phyloP scores from a whole-genome alignment of 2,888 invertebrate species.

The Spodoptera exigua region DNA sequence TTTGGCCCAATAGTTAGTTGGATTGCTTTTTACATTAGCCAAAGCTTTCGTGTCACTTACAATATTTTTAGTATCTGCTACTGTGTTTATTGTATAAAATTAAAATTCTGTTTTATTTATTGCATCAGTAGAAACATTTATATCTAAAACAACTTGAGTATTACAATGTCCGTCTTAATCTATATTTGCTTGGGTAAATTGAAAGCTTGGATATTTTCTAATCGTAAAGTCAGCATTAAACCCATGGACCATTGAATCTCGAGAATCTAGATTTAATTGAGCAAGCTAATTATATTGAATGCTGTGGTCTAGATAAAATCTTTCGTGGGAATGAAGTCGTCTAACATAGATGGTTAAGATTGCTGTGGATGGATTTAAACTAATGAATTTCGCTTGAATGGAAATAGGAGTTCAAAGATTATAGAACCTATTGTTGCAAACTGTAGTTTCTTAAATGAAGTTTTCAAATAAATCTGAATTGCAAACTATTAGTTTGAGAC shows the following conservation, averaged over 20 bases:
- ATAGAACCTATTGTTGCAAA: slow-evolving; percentile 21
- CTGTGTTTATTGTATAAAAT: no score
- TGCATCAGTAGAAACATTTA: neutral
- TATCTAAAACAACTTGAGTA: neutral
- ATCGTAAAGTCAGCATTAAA: slow-evolving; percentile 34
- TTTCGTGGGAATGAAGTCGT: slow-evolving; percentile 69
- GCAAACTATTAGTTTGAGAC: no score
- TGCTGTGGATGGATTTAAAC: slow-evolving; percentile 39
- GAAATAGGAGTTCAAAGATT: slow-evolving; percentile 24
- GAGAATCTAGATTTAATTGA: slow-evolving; percentile 73
- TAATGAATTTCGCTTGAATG: slow-evolving; percentile 36
- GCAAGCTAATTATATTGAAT: slow-evolving; percentile 78
- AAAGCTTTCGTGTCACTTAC: no score
- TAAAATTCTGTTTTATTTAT: no score
- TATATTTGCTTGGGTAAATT: slow-evolving; percentile 16
- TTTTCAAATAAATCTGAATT: neutral
- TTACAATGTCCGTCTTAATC: slow-evolving; percentile 2
- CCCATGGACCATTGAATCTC: slow-evolving; percentile 54
- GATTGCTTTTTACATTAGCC: no score
- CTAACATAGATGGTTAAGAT: slow-evolving; percentile 54
- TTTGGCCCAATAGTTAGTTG: slow-evolving; percentile 7
- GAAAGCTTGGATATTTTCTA: slow-evolving; percentile 43
- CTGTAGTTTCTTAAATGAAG: neutral
- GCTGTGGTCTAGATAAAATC: slow-evolving; percentile 65
- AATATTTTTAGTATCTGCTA: no score